A percentile compares a stretch with the other conserved stretches of the same genome.
Conservation (phyloP, 2,888 invertebrate species). For the Orthonychiurus folsomi region DNA sequence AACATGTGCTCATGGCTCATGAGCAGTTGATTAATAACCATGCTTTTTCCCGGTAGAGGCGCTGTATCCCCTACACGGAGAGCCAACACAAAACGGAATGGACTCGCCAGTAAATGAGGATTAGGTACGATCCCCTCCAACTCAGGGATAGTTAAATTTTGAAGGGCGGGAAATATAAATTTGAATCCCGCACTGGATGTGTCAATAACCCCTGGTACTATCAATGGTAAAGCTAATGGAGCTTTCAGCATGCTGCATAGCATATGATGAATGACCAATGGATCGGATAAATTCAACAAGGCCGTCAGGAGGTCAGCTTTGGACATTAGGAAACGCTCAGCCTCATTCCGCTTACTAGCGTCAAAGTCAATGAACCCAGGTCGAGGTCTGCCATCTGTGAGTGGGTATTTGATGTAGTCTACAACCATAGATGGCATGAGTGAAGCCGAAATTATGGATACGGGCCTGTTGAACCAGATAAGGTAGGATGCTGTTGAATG, state of each 20-base stretch:
- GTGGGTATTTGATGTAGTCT: neutral
- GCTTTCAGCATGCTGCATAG: neutral
- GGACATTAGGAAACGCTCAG: neutral
- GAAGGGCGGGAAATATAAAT: neutral
- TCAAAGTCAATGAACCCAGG: neutral
- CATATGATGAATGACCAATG: neutral
- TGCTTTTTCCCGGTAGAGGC: neutral
- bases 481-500: neutral
- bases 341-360: neutral
- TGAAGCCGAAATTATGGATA: neutral
- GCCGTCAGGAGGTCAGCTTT: neutral
- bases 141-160: neutral
- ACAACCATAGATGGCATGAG: neutral
- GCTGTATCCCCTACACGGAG: neutral
- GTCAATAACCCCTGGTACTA: neutral
- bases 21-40: neutral
- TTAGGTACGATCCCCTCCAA: neutral
- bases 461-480: neutral
- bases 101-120: neutral
- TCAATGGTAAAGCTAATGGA: neutral
- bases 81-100: neutral
- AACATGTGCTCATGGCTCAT: neutral
- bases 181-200: neutral
- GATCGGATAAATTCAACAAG: neutral
- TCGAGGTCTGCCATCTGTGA: neutral